Evolutionary conservation across 1,140 invertebrate species (phyloP), one percentile per base, ranked within the genome.

Genomic region (Popillia japonica): DNA sequence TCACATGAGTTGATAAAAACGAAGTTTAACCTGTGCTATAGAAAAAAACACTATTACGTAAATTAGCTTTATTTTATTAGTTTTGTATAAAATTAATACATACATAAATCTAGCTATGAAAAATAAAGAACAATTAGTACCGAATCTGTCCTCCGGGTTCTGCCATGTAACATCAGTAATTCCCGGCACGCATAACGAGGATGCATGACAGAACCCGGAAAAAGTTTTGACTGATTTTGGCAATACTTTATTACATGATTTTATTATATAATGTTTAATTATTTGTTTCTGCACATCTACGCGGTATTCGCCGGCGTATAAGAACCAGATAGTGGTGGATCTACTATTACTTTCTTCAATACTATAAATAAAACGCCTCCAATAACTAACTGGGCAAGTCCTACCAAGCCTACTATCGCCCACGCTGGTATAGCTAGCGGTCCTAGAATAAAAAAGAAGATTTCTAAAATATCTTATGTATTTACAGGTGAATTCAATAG

Each of bases 401-500:
- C 93, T 17, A 92, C 87, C 77, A 94, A 83, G 3, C 93, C 80
- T 34, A 93, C 90, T 72, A 94, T 90, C 0, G 92, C 91, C 93
- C 93, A 94, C 0, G 92, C 92, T 76, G 93, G 93, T 80, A 94
- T 90, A 17, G 90, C 89, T 72, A 90, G 89, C 14, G 89, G 88
- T 83, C 88, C 93, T 93, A 89, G 88, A 83, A 34, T 34, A 83
- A 80, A 80, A 40, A 55, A 55, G n/a, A n/a, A n/a, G n/a, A n/a
- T n/a, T n/a, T n/a, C n/a, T n/a, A n/a, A n/a, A n/a, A n/a, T n/a
- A n/a, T n/a, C 4, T 34, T 34, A 34, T 34, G 27, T 34, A 34
- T 4, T 34, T 34, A 34, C 27, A 34, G 27, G 27, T 34, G 27
- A 34, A 34, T 34, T 34, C 27, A 34, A 34, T 34, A 34, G 27